A percentile compares a stretch with the other conserved stretches of the same genome.
Conservation (phyloP, 2,797 vertebrate genomes). For the Sciurus vulgaris region DNA sequence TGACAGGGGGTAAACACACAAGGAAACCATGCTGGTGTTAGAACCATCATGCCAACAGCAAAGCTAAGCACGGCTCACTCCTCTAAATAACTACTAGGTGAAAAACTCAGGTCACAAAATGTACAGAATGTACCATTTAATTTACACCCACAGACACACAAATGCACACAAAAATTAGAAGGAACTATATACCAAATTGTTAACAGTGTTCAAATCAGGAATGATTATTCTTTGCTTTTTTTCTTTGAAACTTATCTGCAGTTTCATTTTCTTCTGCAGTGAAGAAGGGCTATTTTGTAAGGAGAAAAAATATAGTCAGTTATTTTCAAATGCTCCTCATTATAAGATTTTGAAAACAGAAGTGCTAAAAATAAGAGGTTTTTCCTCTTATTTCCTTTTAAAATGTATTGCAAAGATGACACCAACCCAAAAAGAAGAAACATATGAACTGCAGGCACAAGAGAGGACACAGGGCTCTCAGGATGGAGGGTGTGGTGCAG, state of each 20-base stretch:
- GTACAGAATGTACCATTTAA: neutral
- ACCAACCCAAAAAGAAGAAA: neutral
- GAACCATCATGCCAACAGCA: neutral
- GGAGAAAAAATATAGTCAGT: neutral
- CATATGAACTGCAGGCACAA: neutral
- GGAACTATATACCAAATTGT: neutral
- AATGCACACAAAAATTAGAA: neutral
- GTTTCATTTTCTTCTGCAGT: neutral
- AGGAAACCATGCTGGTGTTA: neutral
- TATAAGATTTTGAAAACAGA: constrained; percentile 59
- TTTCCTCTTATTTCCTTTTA: neutral
- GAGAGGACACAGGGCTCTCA: neutral
- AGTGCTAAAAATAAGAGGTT: constrained; percentile 49
- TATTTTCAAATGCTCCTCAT: constrained; percentile 29
- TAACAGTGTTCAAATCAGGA: constrained; percentile 16
- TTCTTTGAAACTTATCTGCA: neutral
- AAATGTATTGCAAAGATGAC: neutral
- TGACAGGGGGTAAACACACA: neutral
- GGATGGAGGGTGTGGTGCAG: neutral
- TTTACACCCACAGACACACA: neutral
- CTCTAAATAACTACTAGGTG: neutral
- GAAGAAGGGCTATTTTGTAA: constrained; percentile 52
- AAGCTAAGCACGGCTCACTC: neutral
- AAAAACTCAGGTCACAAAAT: constrained; percentile 57
- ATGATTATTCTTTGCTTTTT: neutral